phyloP scores from a whole-genome alignment of 35 echinoderm and acorn worm genomes.

The Holothuria glaberrima region DNA sequence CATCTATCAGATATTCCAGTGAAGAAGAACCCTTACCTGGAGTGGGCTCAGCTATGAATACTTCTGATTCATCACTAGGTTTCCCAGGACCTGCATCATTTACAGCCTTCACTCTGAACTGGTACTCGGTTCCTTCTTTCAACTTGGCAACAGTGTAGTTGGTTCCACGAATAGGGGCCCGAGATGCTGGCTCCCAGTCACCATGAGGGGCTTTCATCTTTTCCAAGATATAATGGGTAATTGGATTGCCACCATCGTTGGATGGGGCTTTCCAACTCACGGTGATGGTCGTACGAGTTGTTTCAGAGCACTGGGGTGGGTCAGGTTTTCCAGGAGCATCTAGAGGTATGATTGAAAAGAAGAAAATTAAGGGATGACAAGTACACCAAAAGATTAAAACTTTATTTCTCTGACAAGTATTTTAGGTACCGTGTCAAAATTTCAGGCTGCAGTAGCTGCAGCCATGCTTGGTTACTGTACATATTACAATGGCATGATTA shows the following conservation, averaged over 20 bases:
- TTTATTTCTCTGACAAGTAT: too few species aligned
- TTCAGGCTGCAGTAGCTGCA: too few species aligned
- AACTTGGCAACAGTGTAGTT: constrained; percentile 83
- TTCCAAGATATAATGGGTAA: constrained; percentile 88
- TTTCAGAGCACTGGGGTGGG: constrained; percentile 71
- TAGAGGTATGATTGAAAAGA: constrained; percentile 21
- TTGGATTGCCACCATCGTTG: constrained; percentile 79
- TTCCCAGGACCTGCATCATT: constrained; percentile 89
- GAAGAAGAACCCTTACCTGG: constrained; percentile 51
- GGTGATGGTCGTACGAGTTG: constrained; percentile 69
- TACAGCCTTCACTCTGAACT: constrained; percentile 90
- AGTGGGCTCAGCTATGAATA: constrained; percentile 83
- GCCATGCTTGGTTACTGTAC: too few species aligned
- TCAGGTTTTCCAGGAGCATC: constrained; percentile 87
- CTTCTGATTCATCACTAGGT: constrained; percentile 85
- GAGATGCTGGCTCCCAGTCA: constrained; percentile 74
- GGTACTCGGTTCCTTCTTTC: constrained; percentile 83
- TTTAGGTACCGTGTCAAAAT: too few species aligned
- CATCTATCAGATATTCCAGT: too few species aligned
- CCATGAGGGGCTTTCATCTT: constrained; percentile 65
- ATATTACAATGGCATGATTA: too few species aligned
- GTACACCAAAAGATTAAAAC: too few species aligned
- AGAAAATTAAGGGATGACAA: background rate
- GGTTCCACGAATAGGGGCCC: constrained; percentile 79
- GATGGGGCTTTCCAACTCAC: constrained; percentile 76